Percentiles rank a stretch among this genome's conserved stretches.
phyloP scores from a whole-genome alignment of 2,113 vertebrate species.

The Hydrochoerus hydrochaeris region DNA sequence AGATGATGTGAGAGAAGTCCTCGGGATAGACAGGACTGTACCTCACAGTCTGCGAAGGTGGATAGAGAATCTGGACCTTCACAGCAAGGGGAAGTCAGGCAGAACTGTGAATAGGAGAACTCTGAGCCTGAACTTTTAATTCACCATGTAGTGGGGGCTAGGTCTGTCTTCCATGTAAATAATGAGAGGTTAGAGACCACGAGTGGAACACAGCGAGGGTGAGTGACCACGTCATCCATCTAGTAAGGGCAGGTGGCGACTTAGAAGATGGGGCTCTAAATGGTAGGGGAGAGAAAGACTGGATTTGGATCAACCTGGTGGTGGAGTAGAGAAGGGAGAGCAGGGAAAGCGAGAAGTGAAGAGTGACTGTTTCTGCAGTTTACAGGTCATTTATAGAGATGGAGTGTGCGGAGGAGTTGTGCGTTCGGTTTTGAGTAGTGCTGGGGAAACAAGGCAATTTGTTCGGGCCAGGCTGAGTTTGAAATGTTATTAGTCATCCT shows the following conservation, averaged over 20 bases:
- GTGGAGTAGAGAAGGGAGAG: fast-evolving
- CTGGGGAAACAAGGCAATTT: background rate
- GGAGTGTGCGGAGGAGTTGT: background rate
- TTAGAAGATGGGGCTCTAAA: background rate
- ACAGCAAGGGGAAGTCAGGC: background rate
- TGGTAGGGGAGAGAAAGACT: background rate
- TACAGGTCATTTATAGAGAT: background rate
- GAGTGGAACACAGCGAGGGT: background rate
- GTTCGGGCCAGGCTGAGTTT: background rate
- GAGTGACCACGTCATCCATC: background rate
- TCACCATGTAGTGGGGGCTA: background rate
- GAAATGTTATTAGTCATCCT: background rate
- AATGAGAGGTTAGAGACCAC: background rate
- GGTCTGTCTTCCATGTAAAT: background rate
- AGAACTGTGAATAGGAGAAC: background rate
- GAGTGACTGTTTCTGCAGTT: background rate
- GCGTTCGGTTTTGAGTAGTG: background rate
- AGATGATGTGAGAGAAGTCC: background rate
- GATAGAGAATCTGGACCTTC: background rate
- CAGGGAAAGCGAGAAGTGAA: background rate
- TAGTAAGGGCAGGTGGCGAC: background rate
- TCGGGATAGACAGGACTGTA: background rate
- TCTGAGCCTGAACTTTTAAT: background rate
- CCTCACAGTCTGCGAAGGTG: background rate
- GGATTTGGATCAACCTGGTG: background rate